phyloP scores from a whole-genome alignment of 2,888 invertebrate genomes.

The Cheilosia scutellata region DNA sequence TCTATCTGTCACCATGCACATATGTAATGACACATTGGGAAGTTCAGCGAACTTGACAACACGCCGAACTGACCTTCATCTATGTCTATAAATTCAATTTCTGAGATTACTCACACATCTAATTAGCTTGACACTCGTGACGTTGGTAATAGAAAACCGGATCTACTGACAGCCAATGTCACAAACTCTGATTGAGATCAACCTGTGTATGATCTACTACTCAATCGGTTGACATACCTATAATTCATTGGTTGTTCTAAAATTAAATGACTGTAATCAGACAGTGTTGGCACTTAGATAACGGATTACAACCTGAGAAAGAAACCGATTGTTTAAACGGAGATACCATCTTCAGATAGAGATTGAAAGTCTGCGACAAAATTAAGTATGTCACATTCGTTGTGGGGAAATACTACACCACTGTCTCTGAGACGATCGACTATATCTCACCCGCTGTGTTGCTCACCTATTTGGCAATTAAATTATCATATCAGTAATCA shows the following conservation, averaged over 20 bases:
- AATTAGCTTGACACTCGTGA: conserved; percentile 28
- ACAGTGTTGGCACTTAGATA: conserved; percentile 17
- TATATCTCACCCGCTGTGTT: conserved; percentile 15
- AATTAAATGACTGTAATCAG: not conserved
- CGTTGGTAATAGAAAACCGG: conserved; percentile 25
- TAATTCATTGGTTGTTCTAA: too few species aligned
- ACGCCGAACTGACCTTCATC: conserved; percentile 40
- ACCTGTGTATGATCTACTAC: not conserved
- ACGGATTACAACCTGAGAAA: conserved; percentile 2
- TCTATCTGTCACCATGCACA: not conserved
- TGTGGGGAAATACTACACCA: conserved; percentile 10
- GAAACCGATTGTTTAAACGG: not conserved
- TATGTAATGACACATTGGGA: conserved; percentile 17
- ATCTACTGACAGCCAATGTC: conserved; percentile 23
- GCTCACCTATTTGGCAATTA: conserved; percentile 48
- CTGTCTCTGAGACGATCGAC: not conserved
- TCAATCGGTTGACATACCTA: too few species aligned
- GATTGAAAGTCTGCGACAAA: conserved; percentile 18
- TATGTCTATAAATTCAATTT: conserved; percentile 31
- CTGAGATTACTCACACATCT: not conserved
- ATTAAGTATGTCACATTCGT: conserved; percentile 27
- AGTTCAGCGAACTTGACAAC: conserved; percentile 49
- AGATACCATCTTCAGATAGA: not conserved
- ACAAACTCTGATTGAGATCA: not conserved
- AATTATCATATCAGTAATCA: conserved; percentile 46